Evolutionary conservation across 2,888 invertebrate species (phyloP).

Genomic region (Orthonychiurus folsomi): DNA sequence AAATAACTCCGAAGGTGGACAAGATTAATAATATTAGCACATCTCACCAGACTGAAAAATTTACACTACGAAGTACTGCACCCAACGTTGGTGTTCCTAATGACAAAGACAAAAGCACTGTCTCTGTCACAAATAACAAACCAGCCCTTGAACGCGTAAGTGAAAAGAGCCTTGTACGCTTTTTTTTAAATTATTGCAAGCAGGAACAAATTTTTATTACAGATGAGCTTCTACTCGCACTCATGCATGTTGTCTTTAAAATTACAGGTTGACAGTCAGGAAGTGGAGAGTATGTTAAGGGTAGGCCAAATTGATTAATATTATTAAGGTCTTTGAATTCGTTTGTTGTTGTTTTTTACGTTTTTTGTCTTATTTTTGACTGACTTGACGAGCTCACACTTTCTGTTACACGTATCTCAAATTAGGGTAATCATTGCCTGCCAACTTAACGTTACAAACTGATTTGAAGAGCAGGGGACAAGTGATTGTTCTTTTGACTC

Average conservation of each 20-base stretch:
- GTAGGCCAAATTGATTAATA: too few relatives aligned
- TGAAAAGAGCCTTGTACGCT: constrained; percentile 6
- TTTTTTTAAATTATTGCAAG: too few relatives aligned
- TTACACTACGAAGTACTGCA: constrained; percentile 7
- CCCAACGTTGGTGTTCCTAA: constrained; percentile 28
- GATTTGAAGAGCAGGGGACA: too few relatives aligned
- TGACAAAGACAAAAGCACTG: constrained; percentile 22
- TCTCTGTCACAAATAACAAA: constrained; percentile 23
- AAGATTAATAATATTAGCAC: background rate
- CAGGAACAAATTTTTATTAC: background rate
- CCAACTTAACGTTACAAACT: too few relatives aligned
- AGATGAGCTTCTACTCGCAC: background rate
- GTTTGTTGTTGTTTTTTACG: too few relatives aligned
- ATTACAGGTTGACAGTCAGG: constrained; percentile 39
- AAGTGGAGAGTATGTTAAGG: constrained; percentile 40
- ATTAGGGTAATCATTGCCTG: too few relatives aligned
- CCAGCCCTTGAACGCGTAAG: constrained; percentile 39
- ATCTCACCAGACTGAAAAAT: constrained; percentile 8
- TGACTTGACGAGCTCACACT: too few relatives aligned
- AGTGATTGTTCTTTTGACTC: too few relatives aligned
- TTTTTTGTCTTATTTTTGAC: too few relatives aligned
- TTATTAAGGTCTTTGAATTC: too few relatives aligned
- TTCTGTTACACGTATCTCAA: too few relatives aligned
- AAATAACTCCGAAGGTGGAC: background rate
- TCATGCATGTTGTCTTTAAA: background rate